Evolutionary conservation across 2,888 invertebrate species (phyloP).

Genomic region (Sphaeridia pumilis): DNA sequence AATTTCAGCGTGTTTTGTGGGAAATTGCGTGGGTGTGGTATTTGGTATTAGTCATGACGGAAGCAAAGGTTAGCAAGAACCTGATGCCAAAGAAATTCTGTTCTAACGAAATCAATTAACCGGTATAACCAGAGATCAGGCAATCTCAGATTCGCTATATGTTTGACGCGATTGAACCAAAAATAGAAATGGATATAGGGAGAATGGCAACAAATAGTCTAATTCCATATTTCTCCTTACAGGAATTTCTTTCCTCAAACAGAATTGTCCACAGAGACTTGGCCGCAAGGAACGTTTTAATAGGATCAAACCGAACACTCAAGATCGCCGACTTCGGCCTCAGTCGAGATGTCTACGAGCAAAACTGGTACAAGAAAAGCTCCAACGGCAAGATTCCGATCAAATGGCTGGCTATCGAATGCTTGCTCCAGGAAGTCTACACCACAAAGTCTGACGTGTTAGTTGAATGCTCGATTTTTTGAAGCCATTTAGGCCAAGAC

Average conservation of each 20-base stretch:
- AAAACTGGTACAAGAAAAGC: slow-evolving; percentile 33
- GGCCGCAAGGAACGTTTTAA: slow-evolving; percentile 22
- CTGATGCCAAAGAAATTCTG: neutral
- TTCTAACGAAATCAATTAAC: neutral
- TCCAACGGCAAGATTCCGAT: slow-evolving; percentile 30
- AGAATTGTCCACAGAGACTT: slow-evolving; percentile 33
- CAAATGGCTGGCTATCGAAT: slow-evolving; percentile 34
- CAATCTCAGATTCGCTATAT: neutral
- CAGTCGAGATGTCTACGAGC: slow-evolving; percentile 31
- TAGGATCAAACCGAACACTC: slow-evolving; percentile 19
- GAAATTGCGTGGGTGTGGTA: too few relatives aligned
- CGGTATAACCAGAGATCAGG: neutral
- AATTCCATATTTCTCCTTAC: neutral
- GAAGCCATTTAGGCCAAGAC: too few relatives aligned
- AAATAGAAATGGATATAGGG: too few relatives aligned
- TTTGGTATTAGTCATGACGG: neutral
- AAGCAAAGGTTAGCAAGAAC: neutral
- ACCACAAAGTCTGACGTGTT: slow-evolving; percentile 35
- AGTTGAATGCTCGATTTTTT: slow-evolving; percentile 10
- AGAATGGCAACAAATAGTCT: too few relatives aligned
- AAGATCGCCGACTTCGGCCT: slow-evolving; percentile 35
- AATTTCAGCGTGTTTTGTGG: neutral
- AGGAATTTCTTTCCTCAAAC: slow-evolving; percentile 30
- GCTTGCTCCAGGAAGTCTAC: slow-evolving; percentile 28
- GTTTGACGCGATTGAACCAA: too few relatives aligned